Base-by-base conservation (phyloP, 2,888 invertebrate genomes). In the Byasa hedistus region DNA sequence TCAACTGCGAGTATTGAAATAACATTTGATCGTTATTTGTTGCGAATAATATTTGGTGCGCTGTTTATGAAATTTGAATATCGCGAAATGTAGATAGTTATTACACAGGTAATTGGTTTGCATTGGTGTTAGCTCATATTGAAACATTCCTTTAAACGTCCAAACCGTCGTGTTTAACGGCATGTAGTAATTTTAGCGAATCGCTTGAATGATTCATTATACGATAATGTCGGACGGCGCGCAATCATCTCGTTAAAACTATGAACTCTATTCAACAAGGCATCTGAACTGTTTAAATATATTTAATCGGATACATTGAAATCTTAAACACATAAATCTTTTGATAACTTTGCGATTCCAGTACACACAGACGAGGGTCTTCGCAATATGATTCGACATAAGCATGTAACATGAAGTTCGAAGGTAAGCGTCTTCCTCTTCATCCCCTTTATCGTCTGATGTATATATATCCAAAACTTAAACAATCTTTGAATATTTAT, bases 201-300 rank as follows among this genome's bases (percentile, higher is more conserved):
- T 64, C 58, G 57, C 64, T 58, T 52, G 52, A 51, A 64, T 64
- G 58, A 52, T 58, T 48, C 57, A 58, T 39, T 58, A 54, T 59
- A 19, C 52, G 57, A 58, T 58, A 58, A 64, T 64, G 32, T 21
- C 24, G 36, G 23, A 51, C 58, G 58, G 52, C n/a, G 23, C 57
- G 52, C 58, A 58, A 58, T 58, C 57, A 58, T 64, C 52, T 58
- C 57, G 58, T 58, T 39, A 52, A n/a, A 64, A 58, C 15, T 36
- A 22, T n/a, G 23, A 52, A 51, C 27, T 23, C n/a, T 39, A 54
- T 24, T 36, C 12, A 39, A 54, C 58, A 39, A 24, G 24, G 57
- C 22, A 57, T 57, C 17, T 39, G 39, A 21, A 17, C 21, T 17
- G 57, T 39, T 57, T 17, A 57, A 57, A 48, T 48, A 48, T 39